Percentiles rank a stretch among this genome's conserved stretches.
These are phyloP conservation scores for Temnothorax unifasciatus DNA, from an alignment of 2,888 invertebrate species.

Conservation along the genomic window DNA sequence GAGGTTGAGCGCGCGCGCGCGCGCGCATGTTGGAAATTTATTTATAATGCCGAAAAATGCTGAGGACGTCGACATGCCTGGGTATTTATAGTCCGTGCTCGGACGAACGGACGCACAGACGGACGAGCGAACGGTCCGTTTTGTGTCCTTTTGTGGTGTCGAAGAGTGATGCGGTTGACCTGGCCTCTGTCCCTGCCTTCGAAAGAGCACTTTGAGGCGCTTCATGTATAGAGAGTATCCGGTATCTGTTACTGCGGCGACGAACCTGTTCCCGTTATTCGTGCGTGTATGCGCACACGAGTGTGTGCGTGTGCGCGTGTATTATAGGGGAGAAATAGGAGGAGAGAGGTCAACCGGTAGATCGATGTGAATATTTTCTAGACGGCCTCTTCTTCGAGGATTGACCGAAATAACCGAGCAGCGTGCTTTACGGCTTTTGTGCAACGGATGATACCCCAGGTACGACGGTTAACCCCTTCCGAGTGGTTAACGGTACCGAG, in stretches of 20 bases:
- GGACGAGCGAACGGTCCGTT: conserved; percentile 61
- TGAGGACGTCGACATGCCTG: conserved; percentile 24
- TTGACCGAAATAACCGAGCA: conserved; percentile 80
- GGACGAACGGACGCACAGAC: conserved; percentile 10
- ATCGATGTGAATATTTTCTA: conserved; percentile 83
- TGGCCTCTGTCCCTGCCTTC: conserved; percentile 67
- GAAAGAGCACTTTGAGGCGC: conserved; percentile 78
- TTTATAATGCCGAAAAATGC: conserved; percentile 69
- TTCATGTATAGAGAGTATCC: conserved; percentile 67
- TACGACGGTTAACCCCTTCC: conserved; percentile 57
- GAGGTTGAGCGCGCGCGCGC: neutral
- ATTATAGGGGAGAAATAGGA: conserved; percentile 41
- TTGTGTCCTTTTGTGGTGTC: conserved; percentile 69
- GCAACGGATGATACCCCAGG: conserved; percentile 68
- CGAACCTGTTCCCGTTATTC: conserved; percentile 11
- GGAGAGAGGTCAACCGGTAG: conserved; percentile 69
- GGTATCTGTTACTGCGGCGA: conserved; percentile 57
- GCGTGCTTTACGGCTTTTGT: conserved; percentile 74
- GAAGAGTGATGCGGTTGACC: conserved; percentile 73
- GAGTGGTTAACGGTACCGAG: conserved; percentile 25
- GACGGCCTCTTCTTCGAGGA: conserved; percentile 76
- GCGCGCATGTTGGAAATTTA: conserved; percentile 46
- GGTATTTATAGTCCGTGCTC: conserved; percentile 67
- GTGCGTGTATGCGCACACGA: neutral
- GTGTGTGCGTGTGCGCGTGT: neutral